phyloP scores from a whole-genome alignment of 1,140 invertebrate species.

The Drosophila tsacasi region DNA sequence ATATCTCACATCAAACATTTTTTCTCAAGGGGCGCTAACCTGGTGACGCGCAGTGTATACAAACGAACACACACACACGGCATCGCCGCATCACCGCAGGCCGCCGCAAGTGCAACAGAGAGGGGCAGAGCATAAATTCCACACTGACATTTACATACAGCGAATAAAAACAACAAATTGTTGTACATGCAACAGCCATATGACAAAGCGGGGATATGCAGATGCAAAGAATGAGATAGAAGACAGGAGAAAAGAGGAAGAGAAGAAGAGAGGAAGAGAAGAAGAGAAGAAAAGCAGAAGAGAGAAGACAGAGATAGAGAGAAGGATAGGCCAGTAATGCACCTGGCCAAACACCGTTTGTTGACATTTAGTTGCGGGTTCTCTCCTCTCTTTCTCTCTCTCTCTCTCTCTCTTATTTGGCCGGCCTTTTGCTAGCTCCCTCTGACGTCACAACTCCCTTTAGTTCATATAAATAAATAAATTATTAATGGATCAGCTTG shows the following conservation, averaged over 20 bases:
- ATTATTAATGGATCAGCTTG: not conserved
- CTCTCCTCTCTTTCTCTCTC: not conserved
- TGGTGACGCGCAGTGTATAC: no score
- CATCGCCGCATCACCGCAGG: slow-evolving; percentile 1
- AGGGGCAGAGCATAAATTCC: slow-evolving; percentile 20
- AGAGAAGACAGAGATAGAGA: not conserved
- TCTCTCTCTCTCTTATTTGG: not conserved
- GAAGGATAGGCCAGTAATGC: slow-evolving; percentile 2
- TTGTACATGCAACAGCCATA: slow-evolving; percentile 2
- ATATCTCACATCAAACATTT: no score
- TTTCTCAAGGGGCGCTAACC: no score
- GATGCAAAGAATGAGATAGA: not conserved
- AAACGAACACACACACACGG: not conserved
- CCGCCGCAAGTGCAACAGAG: slow-evolving; percentile 22
- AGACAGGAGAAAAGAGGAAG: no score
- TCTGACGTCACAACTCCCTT: slow-evolving; percentile 27
- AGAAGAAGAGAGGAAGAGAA: not conserved
- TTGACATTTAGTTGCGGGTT: slow-evolving; percentile 35
- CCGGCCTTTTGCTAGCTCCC: slow-evolving; percentile 16
- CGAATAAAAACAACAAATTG: slow-evolving; percentile 12
- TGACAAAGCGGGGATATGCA: slow-evolving; percentile 1
- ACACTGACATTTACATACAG: slow-evolving; percentile 41
- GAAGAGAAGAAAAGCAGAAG: not conserved
- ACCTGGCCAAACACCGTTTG: slow-evolving; percentile 36
- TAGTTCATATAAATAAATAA: not conserved